Evolutionary conservation across 2,888 invertebrate species (phyloP).

Genomic region (Tigriopus californicus): DNA sequence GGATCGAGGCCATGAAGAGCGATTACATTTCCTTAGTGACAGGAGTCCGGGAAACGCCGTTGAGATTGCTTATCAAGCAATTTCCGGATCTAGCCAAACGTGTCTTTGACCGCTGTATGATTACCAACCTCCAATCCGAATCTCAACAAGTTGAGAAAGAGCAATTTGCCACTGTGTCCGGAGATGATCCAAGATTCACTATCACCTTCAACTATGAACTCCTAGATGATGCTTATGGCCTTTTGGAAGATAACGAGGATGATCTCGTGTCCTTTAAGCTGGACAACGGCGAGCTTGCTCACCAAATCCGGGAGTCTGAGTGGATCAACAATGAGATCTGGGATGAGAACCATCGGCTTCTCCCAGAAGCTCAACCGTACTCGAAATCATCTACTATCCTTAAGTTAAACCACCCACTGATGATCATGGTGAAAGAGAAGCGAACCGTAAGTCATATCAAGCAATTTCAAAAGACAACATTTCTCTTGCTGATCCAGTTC

Average conservation of each 20-base stretch:
- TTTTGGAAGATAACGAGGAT: not conserved
- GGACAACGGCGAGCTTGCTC: not conserved
- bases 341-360: constrained; percentile 10
- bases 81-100: constrained; percentile 29
- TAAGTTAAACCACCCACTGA: constrained; percentile 23
- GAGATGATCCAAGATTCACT: constrained; percentile 23
- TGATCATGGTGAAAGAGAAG: constrained; percentile 22
- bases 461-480: too few relatives aligned
- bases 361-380: constrained; percentile 18
- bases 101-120: constrained; percentile 19
- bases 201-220: constrained; percentile 32
- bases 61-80: constrained; percentile 31
- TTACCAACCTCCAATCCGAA: constrained; percentile 18
- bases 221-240: constrained; percentile 31
- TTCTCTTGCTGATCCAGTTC: too few relatives aligned
- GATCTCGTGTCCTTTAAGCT: not conserved
- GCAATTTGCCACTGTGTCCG: constrained; percentile 4
- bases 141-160: not conserved
- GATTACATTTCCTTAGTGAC: constrained; percentile 23
- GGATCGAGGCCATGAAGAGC: constrained; percentile 29
- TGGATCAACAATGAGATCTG: not conserved
- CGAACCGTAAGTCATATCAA: constrained; percentile 6
- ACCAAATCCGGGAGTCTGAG: not conserved
- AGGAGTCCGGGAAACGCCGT: constrained; percentile 28
- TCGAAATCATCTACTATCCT: constrained; percentile 17